These are phyloP conservation scores for Varanus salvator DNA, from an alignment of 2,113 vertebrate genomes.

Conservation along the genomic window DNA sequence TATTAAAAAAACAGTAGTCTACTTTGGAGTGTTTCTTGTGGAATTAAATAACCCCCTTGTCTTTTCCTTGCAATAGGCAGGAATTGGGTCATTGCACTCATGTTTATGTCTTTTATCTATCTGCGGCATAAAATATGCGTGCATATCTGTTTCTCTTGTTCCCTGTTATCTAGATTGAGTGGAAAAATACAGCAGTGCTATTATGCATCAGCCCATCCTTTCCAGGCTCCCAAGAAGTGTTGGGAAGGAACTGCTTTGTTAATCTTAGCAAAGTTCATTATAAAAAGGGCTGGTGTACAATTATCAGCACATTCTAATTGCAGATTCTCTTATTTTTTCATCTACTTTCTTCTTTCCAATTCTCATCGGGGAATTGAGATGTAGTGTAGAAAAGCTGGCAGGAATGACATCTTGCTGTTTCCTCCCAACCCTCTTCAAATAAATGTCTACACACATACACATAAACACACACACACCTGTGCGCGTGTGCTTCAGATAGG, in stretches of 20 bases:
- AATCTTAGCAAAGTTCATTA: constrained; percentile 3
- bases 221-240: neutral
- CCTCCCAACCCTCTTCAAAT: neutral
- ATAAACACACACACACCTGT: no score
- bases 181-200: neutral
- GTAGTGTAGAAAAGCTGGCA: fast-evolving
- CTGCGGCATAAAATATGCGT: constrained; percentile 14
- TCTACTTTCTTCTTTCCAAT: neutral
- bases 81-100: neutral
- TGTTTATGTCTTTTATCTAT: neutral
- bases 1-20: neutral
- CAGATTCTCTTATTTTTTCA: neutral
- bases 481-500: neutral
- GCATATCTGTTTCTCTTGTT: neutral
- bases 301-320: neutral
- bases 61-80: neutral
- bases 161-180: neutral
- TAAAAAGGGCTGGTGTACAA: neutral
- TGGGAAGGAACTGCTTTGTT: neutral
- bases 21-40: neutral
- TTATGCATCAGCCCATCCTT: constrained; percentile 10
- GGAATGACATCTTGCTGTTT: neutral
- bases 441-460: no score
- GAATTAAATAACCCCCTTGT: neutral
- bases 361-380: constrained; percentile 18